A percentile compares a stretch with the other conserved stretches of the same genome.
Conservation (phyloP, 2,888 invertebrate genomes). For the Acrobasis consociella region DNA sequence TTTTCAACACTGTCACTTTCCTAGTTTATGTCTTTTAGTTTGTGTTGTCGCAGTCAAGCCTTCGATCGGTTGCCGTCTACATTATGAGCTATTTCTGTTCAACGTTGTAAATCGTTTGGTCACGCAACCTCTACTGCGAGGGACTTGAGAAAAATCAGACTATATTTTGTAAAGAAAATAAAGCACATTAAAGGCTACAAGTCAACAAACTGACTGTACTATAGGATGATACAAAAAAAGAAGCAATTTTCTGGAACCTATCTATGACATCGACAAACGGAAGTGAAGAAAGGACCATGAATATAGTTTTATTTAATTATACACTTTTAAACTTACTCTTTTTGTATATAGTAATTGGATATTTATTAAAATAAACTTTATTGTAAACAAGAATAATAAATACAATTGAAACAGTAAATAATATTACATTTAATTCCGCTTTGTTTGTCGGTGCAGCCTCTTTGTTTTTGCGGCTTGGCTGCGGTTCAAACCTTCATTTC, state of each 20-base stretch:
- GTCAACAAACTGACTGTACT: not conserved
- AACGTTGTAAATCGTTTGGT: conserved; percentile 8
- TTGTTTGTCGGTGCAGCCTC: not conserved
- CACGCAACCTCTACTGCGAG: conserved; percentile 5
- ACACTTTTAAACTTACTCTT: too few relatives aligned
- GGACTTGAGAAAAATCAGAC: conserved; percentile 4
- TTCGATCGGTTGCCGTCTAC: conserved; percentile 4
- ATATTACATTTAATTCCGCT: not conserved
- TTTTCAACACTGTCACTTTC: not conserved
- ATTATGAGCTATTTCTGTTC: conserved; percentile 11
- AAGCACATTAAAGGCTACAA: not conserved
- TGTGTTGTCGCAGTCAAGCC: not conserved
- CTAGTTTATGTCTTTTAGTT: not conserved
- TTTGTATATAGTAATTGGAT: too few relatives aligned
- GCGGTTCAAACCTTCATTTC: conserved; percentile 9
- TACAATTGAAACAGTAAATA: not conserved
- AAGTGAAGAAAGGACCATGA: too few relatives aligned
- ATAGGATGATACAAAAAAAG: too few relatives aligned
- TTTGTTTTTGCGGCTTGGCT: conserved; percentile 3
- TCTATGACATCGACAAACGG: too few relatives aligned
- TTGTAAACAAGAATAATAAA: too few relatives aligned
- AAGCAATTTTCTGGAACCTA: too few relatives aligned
- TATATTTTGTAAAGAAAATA: not conserved
- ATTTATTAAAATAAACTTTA: too few relatives aligned
- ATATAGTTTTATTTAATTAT: too few relatives aligned